Conservation (phyloP, 2,888 invertebrate species). For the Neoaliturus tenellus region DNA sequence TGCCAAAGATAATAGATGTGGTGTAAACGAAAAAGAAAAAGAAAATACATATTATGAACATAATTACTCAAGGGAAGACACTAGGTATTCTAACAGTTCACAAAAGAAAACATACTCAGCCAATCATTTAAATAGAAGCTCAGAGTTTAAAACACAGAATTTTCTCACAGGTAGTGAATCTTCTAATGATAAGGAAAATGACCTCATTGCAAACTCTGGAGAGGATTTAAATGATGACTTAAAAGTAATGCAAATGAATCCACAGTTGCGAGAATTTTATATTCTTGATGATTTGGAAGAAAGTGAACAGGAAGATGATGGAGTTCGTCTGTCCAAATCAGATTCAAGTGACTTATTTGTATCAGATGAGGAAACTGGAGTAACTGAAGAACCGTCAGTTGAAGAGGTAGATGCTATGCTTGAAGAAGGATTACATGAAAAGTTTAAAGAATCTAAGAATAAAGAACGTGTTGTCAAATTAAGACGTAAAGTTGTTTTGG, state of each 20-base stretch:
- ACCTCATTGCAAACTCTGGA: no score
- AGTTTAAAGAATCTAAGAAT: slow-evolving; percentile 14
- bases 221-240: no score
- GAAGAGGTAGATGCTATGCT: slow-evolving; percentile 92
- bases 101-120: no score
- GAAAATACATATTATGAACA: background rate
- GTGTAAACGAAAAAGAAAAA: background rate
- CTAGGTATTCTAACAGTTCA: background rate
- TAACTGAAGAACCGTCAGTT: slow-evolving; percentile 77
- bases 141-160: no score
- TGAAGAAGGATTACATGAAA: slow-evolving; percentile 77
- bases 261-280: slow-evolving; percentile 74
- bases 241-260: no score
- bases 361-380: slow-evolving; percentile 58
- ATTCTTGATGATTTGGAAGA: slow-evolving; percentile 80
- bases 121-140: no score
- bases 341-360: slow-evolving; percentile 56
- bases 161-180: no score
- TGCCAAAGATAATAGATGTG: background rate
- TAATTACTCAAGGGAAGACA: background rate
- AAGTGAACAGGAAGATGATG: slow-evolving; percentile 62
- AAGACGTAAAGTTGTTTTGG: slow-evolving; percentile 47
- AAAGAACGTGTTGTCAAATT: slow-evolving; percentile 9
- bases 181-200: no score
- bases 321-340: background rate